Evolutionary conservation across 1,140 invertebrate species (phyloP).

Genomic region (Argopecten irradians): DNA sequence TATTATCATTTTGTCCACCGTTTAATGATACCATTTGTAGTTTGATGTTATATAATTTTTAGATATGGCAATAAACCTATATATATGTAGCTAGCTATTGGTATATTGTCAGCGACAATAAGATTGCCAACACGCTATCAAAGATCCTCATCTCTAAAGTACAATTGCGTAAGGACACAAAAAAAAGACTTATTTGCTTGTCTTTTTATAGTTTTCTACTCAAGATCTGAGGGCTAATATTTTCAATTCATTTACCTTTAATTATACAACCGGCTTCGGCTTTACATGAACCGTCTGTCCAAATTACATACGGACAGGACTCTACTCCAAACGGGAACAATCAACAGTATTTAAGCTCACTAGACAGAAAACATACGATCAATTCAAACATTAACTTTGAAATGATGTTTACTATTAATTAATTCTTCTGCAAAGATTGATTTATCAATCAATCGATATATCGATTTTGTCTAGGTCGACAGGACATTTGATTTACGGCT

Average conservation of each 20-base stretch:
- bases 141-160: not conserved
- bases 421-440: not conserved
- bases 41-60: too few relatives aligned
- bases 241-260: not conserved
- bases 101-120: too few relatives aligned
- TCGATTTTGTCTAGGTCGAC: not conserved
- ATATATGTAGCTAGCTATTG: too few relatives aligned
- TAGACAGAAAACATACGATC: not conserved
- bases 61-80: too few relatives aligned
- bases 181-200: not conserved
- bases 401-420: conserved; percentile 23
- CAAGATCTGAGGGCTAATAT: not conserved
- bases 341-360: not conserved
- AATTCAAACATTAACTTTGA: conserved; percentile 19
- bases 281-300: not conserved
- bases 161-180: not conserved
- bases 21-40: too few relatives aligned
- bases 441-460: not conserved
- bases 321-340: not conserved
- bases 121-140: too few relatives aligned
- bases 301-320: not conserved
- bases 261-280: not conserved
- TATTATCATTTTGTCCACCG: too few relatives aligned
- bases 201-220: not conserved
- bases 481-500: not conserved